phyloP scores from a whole-genome alignment of 2,113 vertebrate species.

The Neotragus pygmaeus region DNA sequence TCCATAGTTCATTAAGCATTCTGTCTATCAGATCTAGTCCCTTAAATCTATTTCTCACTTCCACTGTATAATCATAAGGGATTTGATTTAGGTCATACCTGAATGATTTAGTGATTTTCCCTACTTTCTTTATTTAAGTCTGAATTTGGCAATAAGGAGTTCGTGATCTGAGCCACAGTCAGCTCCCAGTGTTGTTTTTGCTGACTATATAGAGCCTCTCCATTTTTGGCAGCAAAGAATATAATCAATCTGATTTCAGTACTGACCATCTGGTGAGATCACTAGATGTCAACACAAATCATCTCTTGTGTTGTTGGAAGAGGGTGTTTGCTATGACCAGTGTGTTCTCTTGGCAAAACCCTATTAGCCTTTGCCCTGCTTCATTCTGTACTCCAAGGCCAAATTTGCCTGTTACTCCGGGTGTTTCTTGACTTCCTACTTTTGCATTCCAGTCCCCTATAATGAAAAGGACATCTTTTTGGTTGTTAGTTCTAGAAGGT shows the following conservation, averaged over 20 bases:
- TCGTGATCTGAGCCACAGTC: not conserved
- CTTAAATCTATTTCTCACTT: not conserved
- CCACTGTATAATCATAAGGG: not conserved
- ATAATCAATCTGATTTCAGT: not conserved
- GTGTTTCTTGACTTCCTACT: not conserved
- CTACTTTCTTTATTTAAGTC: not conserved
- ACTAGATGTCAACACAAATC: not conserved
- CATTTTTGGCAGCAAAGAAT: not conserved
- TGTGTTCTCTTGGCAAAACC: not conserved
- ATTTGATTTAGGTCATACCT: not conserved
- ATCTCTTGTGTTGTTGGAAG: not conserved
- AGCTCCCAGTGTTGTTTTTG: not conserved
- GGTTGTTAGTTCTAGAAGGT: not conserved
- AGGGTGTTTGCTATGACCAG: not conserved
- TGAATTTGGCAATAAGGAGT: not conserved
- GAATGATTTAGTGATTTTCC: not conserved
- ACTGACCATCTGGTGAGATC: not conserved
- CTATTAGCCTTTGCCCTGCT: not conserved
- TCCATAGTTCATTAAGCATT: not conserved
- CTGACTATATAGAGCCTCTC: not conserved
- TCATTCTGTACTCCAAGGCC: not conserved
- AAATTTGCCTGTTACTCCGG: not conserved
- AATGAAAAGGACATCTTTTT: not conserved
- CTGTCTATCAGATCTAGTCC: not conserved
- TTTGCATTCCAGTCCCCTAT: not conserved